Conservation (phyloP, 1,140 invertebrate genomes). For the Pseudomyrmex cubaensis region DNA sequence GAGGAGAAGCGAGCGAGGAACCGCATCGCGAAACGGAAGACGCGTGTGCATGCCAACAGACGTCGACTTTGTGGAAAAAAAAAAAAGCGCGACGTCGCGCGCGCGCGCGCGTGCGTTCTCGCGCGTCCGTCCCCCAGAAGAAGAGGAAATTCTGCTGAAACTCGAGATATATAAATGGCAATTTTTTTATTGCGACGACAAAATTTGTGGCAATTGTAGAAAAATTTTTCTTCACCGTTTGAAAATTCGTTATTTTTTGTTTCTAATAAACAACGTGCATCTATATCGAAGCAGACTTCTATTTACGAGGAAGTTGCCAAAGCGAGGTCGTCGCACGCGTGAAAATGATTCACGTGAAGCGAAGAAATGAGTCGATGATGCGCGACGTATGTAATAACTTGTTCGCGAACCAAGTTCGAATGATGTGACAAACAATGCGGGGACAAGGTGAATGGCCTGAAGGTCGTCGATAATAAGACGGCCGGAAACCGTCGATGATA, state of each 20-base stretch:
- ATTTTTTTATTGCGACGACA: not conserved
- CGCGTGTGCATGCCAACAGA: slow-evolving; percentile 63
- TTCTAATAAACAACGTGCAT: no score
- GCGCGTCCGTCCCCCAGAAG: not conserved
- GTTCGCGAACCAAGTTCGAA: slow-evolving; percentile 55
- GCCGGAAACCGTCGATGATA: slow-evolving; percentile 7
- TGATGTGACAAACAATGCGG: slow-evolving; percentile 59
- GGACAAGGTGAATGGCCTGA: slow-evolving; percentile 73
- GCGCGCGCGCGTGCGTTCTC: slow-evolving; percentile 20
- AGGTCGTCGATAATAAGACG: slow-evolving; percentile 57
- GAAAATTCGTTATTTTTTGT: no score
- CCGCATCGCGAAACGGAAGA: slow-evolving; percentile 68
- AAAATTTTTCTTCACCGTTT: no score
- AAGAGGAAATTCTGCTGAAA: slow-evolving; percentile 30
- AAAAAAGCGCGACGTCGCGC: slow-evolving; percentile 19
- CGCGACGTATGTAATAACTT: slow-evolving; percentile 44
- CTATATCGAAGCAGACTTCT: slow-evolving; percentile 8
- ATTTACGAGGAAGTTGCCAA: not conserved
- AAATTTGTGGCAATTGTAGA: no score
- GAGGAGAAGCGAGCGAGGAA: slow-evolving; percentile 23
- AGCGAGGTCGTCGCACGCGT: not conserved
- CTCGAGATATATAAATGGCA: not conserved
- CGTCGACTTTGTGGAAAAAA: slow-evolving; percentile 46
- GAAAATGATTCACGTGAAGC: slow-evolving; percentile 28
- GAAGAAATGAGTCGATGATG: slow-evolving; percentile 7